phyloP scores from a whole-genome alignment of 2,797 vertebrate species.

The Coregonus sp. region DNA sequence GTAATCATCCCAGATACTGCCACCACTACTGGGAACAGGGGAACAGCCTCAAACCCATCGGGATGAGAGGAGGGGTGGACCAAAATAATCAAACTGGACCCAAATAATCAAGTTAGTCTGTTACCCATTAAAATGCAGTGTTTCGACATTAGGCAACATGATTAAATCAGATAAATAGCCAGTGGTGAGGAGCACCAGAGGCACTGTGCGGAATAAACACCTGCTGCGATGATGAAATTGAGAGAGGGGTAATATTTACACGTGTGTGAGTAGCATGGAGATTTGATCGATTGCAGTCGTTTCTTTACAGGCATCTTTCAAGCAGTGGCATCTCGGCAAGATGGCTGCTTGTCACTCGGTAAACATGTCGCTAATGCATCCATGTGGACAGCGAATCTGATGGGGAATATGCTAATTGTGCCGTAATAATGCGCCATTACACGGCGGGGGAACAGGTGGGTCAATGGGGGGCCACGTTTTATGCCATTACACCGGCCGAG shows the following conservation, averaged over 20 bases:
- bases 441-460: conserved; percentile 3
- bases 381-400: not conserved
- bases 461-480: not conserved
- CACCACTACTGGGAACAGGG: conserved; percentile 36
- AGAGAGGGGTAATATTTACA: not conserved
- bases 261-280: too few species aligned
- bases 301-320: not conserved
- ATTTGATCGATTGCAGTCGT: too few species aligned
- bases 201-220: not conserved
- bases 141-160: not conserved
- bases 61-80: conserved; percentile 16
- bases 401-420: not conserved
- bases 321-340: not conserved
- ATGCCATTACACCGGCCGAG: too few species aligned
- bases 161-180: not conserved
- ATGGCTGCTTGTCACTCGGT: not conserved
- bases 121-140: not conserved
- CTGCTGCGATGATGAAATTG: not conserved
- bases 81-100: conserved; percentile 34
- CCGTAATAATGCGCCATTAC: not conserved
- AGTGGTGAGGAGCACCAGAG: not conserved
- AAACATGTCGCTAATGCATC: not conserved
- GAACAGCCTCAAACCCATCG: conserved; percentile 32
- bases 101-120: conserved; percentile 13
- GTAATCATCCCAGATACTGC: conserved; percentile 62